phyloP scores from a whole-genome alignment of 2,113 vertebrate genomes.

The Eupsittula cactorum region DNA sequence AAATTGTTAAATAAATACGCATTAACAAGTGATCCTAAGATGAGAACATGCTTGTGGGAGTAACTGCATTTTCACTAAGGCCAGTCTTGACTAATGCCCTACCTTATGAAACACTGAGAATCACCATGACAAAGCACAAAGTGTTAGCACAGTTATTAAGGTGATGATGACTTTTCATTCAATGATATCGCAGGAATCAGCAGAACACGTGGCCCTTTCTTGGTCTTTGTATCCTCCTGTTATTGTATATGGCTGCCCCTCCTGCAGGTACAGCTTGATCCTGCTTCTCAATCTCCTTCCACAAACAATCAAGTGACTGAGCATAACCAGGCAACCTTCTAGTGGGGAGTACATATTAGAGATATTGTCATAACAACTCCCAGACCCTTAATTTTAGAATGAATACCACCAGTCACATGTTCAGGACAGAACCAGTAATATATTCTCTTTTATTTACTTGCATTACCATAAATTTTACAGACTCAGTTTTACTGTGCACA shows the following conservation, averaged over 20 bases:
- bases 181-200: not conserved
- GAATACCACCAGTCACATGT: not conserved
- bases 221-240: not conserved
- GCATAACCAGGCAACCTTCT: not conserved
- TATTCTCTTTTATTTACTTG: not conserved
- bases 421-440: not conserved
- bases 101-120: not conserved
- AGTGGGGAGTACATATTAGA: not conserved
- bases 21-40: not conserved
- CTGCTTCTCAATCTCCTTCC: not conserved
- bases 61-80: not conserved
- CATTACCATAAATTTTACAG: not conserved
- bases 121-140: conserved; percentile 11
- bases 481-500: not conserved
- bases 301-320: not conserved
- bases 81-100: not conserved
- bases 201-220: not conserved
- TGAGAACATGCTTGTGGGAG: not conserved
- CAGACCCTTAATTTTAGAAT: not conserved
- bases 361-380: not conserved
- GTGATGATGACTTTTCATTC: not conserved
- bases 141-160: not conserved
- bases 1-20: conserved; percentile 26
- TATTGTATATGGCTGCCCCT: not conserved
- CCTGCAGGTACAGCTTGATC: not conserved